Base-by-base conservation (phyloP, 2,888 invertebrate species). In the Fragum sueziense region DNA sequence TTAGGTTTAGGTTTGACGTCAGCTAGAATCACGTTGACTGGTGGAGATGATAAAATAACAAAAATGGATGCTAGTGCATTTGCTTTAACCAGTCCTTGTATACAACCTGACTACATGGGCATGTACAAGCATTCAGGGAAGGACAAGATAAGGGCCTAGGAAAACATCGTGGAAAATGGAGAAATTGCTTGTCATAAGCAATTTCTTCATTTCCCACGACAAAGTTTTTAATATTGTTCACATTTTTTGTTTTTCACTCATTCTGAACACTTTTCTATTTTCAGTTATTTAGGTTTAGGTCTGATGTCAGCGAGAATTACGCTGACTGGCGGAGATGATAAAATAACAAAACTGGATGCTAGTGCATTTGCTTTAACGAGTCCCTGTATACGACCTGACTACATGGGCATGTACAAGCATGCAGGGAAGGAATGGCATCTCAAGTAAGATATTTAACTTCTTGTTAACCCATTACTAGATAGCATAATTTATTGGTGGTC, bases 1-100 rank as follows among this genome's bases (percentile, higher is more conserved):
- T 94, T 99, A 81, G 97, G 97, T 6, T 94, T 98, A 87, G 99
- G 99, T 0, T 93, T 99, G 62, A 96, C 97, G 95, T 97, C 98
- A n/a, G 97, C 97, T 0, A 95, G 99, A 11, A 86, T 90, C 34
- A 79, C 71, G 25, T 27, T 86, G 0, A 79, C 84, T 7, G 79
- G 81, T 31, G 83, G 84, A n/a, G 69, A 82, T 33, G 65, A 65
- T 6, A 65, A 65, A 41, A 65, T n/a, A n/a, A n/a, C n/a, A n/a
- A n/a, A n/a, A n/a, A n/a, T 71, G 29, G 57, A 76, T 57, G 41
- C 74, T 34, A 52, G 37, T 25, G 52, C 27, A 34, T 76, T 70
- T 61, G 34, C 65, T 33, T 93, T 96, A 61, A 94, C 94, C 11
- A 96, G 96, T 37, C 94, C 95, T 68, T 98, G 98, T 92, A 95